Evolutionary conservation across 2,113 vertebrate species (phyloP).

Genomic region (Asarcornis scutulata): DNA sequence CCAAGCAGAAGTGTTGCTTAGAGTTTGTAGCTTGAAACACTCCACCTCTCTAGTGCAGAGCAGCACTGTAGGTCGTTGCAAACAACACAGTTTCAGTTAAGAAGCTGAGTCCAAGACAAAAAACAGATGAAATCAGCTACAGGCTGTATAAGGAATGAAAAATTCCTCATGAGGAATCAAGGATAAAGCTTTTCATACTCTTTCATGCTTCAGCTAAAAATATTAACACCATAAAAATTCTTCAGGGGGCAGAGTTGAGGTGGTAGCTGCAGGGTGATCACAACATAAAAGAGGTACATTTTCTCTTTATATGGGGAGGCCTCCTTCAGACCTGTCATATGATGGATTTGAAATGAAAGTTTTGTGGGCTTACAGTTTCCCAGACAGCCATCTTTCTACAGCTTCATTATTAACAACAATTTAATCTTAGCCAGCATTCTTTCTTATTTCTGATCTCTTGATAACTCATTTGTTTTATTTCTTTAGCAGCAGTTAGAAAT

Average conservation of each 20-base stretch:
- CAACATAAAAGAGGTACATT: background rate
- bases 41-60: background rate
- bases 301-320: background rate
- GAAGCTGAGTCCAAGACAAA: background rate
- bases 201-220: constrained; percentile 21
- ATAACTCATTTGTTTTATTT: background rate
- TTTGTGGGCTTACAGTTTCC: background rate
- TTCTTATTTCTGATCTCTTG: background rate
- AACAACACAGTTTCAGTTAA: background rate
- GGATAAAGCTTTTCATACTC: background rate
- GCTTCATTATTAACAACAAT: constrained; percentile 41
- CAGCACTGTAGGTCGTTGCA: background rate
- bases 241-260: background rate
- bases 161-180: constrained; percentile 24
- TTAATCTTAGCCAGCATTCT: background rate
- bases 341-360: constrained; percentile 13
- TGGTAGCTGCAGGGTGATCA: constrained; percentile 10
- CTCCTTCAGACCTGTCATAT: background rate
- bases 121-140: background rate
- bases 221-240: constrained; percentile 24
- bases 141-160: background rate
- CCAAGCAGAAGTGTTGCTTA: background rate
- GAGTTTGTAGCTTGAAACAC: background rate
- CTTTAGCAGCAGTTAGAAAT: constrained; percentile 7
- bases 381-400: constrained; percentile 28